Base-by-base conservation (phyloP, 2,113 vertebrate genomes). In the Orcinus orca region DNA sequence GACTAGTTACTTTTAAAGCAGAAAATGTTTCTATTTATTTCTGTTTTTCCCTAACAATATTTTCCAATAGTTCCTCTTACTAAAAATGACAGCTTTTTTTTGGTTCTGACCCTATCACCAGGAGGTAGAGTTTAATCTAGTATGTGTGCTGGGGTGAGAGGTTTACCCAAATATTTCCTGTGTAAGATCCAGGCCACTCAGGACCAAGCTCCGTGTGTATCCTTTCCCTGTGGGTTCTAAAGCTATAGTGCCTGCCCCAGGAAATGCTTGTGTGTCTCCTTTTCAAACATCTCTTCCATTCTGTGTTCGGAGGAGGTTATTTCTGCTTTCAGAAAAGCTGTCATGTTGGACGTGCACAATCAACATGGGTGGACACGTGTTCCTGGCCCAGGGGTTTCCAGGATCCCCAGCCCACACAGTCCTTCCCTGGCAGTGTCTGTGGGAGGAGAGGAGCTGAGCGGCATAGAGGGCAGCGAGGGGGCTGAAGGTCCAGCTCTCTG, bases 1-100 rank as follows among this genome's bases (percentile, higher is more conserved):
- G 23, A 38, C 68, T 92, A 10, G 93, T 96, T 92, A 90, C 88
- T 97, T 68, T 53, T 70, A 68, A 97, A 95, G 92, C 41, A 95
- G 86, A 38, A 71, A 73, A 90, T 44, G 47, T 26, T 36, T 93
- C 87, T 89, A 60, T 93, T 97, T 70, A 80, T 93, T 96, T 83
- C 82, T 73, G 62, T 50, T 88, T 90, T 93, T 60, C 36, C 70
- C 81, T 63, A 12, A 92, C 83, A 81, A 76, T 85, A 74, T 93
- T 97, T 96, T 95, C 63, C 89, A 93, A 38, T 38, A 74, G 76
- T 95, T 77, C 80, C 83, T 70, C 62, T 73, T 93, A 70, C 70
- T 88, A 79, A 95, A 93, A 94, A 70, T 25, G 77, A 33, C 50
- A n/a, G 36, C 47, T 63, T 90, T 90, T 55, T 25, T 77, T 70